Conservation (phyloP, 2,113 vertebrate genomes). For the Pholis gunnellus region DNA sequence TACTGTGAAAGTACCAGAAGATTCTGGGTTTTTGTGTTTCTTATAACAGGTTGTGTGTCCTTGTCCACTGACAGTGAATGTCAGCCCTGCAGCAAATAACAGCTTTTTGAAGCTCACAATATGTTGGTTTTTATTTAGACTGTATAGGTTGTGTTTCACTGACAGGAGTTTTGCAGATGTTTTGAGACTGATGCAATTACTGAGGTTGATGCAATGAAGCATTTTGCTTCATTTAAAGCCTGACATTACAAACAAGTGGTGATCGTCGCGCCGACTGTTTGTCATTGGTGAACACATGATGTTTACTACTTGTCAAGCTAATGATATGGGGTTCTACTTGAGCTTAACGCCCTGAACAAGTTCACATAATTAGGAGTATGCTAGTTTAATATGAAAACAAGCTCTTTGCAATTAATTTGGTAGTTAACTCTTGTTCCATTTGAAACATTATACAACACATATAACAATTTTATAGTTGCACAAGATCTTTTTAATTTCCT, state of each 20-base stretch:
- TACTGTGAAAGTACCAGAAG: background rate
- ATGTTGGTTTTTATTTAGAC: background rate
- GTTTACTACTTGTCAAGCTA: background rate
- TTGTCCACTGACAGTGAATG: constrained; percentile 8
- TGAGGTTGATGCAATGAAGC: background rate
- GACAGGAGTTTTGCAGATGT: background rate
- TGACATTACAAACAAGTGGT: background rate
- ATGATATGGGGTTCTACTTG: background rate
- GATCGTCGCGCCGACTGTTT: background rate
- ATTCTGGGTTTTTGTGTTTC: background rate
- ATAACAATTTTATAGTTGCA: background rate
- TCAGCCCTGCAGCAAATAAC: background rate
- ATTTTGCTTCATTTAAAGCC: background rate
- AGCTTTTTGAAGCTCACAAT: background rate
- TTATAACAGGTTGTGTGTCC: constrained; percentile 5
- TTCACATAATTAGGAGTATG: background rate
- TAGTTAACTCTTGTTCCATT: background rate
- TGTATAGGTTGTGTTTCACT: background rate
- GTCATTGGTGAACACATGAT: background rate
- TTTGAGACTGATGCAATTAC: background rate
- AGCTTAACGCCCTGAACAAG: background rate
- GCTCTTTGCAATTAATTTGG: background rate
- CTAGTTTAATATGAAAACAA: background rate
- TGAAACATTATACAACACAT: background rate
- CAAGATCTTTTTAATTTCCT: background rate